Percentiles rank a stretch among this genome's conserved stretches.
Evolutionary conservation across 2,797 vertebrate genomes (phyloP).

Genomic region (Hyperoplus lanceolatus): DNA sequence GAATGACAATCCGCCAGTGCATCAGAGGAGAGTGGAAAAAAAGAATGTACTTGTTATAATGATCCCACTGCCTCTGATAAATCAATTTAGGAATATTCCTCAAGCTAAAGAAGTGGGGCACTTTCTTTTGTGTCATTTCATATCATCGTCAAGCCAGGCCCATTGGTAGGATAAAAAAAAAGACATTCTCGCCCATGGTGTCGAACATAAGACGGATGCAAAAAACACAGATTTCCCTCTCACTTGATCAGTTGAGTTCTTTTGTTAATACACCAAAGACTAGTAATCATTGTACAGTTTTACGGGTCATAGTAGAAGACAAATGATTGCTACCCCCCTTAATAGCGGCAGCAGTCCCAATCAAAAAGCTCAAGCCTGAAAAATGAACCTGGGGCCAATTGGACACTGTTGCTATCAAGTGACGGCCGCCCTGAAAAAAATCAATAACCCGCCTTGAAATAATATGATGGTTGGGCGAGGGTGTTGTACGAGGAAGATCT

Average conservation of each 20-base stretch:
- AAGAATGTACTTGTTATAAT: slow-evolving; percentile 43
- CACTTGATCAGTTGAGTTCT: neutral
- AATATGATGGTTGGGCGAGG: slow-evolving; percentile 14
- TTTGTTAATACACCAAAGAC: slow-evolving; percentile 7
- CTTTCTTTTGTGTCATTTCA: slow-evolving; percentile 28
- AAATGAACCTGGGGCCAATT: slow-evolving; percentile 22
- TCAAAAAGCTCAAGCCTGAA: slow-evolving; percentile 32
- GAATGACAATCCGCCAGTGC: slow-evolving; percentile 56
- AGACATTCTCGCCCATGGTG: neutral
- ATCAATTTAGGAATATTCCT: slow-evolving; percentile 49
- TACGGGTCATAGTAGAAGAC: slow-evolving; percentile 30
- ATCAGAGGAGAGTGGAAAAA: slow-evolving; percentile 55
- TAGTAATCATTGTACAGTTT: slow-evolving; percentile 18
- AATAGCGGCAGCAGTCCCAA: slow-evolving; percentile 2
- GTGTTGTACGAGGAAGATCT: neutral
- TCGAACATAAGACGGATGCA: neutral
- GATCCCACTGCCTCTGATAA: slow-evolving; percentile 42
- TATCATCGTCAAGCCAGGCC: slow-evolving; percentile 9
- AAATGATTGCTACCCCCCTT: neutral
- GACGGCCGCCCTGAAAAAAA: slow-evolving; percentile 30
- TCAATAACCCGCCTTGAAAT: slow-evolving; percentile 36
- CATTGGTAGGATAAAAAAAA: neutral
- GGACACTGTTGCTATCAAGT: slow-evolving; percentile 18
- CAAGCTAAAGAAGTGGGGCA: slow-evolving; percentile 24
- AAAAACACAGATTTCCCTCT: slow-evolving; percentile 6